Percentiles rank a stretch among this genome's conserved stretches.
Conservation (phyloP, 2,113 vertebrate genomes). For the pig (Sus scrofa) region DNA sequence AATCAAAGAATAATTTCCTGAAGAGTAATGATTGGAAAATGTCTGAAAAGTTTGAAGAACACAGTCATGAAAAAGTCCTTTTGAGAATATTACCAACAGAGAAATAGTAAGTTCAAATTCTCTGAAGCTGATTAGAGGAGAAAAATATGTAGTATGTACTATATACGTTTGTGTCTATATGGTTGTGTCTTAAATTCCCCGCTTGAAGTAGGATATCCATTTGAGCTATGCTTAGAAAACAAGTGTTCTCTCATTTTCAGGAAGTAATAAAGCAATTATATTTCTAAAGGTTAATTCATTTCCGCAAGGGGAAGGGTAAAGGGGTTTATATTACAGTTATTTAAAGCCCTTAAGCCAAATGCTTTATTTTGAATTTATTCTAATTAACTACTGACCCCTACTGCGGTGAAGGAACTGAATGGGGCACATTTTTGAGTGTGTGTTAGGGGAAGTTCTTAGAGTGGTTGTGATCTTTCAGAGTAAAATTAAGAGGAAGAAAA, state of each 20-base stretch:
- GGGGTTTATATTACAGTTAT: background rate
- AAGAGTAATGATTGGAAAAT: background rate
- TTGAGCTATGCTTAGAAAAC: background rate
- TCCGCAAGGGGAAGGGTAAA: background rate
- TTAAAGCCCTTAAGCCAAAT: background rate
- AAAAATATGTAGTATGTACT: background rate
- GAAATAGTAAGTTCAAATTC: background rate
- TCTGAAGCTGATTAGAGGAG: background rate
- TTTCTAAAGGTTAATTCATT: slow-evolving; percentile 43
- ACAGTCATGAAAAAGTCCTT: background rate
- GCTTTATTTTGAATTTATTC: background rate
- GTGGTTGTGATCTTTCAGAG: background rate
- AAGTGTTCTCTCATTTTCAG: background rate
- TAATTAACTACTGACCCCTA: background rate
- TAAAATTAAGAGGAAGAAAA: background rate
- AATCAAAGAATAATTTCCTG: background rate
- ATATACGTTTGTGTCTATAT: background rate
- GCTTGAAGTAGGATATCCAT: background rate
- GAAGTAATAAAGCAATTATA: background rate
- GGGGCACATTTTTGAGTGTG: background rate
- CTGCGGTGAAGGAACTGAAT: background rate
- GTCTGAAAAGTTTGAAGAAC: background rate
- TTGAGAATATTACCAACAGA: background rate
- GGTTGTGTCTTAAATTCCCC: background rate
- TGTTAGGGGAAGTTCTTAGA: background rate